Conservation (phyloP, 2,797 vertebrate genomes). For the Florisuga fusca region DNA sequence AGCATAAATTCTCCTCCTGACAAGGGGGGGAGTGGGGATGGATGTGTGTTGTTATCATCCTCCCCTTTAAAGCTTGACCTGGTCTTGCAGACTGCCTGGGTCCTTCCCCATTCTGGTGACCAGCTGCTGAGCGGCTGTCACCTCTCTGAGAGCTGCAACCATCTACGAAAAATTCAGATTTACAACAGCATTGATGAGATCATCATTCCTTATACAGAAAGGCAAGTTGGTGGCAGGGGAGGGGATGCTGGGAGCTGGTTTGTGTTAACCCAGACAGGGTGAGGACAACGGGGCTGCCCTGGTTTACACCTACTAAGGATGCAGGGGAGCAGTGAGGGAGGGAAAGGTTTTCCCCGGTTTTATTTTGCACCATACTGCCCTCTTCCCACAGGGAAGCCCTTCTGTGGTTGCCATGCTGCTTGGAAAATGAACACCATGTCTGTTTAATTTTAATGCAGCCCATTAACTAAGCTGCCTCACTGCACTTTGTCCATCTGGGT, state of each 20-base stretch:
- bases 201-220: background rate
- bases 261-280: background rate
- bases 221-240: background rate
- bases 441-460: constrained; percentile 59
- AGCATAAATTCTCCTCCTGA: constrained; percentile 48
- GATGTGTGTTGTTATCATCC: background rate
- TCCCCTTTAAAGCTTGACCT: constrained; percentile 10
- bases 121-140: constrained; percentile 31
- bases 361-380: background rate
- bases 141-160: background rate
- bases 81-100: background rate
- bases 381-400: background rate
- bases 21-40: background rate
- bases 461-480: constrained; percentile 31
- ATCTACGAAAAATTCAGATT: background rate
- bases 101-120: background rate
- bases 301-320: background rate
- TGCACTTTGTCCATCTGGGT: constrained; percentile 66
- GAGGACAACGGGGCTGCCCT: background rate
- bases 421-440: constrained; percentile 13
- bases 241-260: background rate
- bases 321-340: fast-evolving
- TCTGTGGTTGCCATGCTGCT: fast-evolving
- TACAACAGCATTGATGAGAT: background rate
- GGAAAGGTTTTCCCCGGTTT: background rate